Conservation (phyloP, 30 jellyfish, hydroid and myxozoan species). For the Cassiopea andromeda region DNA sequence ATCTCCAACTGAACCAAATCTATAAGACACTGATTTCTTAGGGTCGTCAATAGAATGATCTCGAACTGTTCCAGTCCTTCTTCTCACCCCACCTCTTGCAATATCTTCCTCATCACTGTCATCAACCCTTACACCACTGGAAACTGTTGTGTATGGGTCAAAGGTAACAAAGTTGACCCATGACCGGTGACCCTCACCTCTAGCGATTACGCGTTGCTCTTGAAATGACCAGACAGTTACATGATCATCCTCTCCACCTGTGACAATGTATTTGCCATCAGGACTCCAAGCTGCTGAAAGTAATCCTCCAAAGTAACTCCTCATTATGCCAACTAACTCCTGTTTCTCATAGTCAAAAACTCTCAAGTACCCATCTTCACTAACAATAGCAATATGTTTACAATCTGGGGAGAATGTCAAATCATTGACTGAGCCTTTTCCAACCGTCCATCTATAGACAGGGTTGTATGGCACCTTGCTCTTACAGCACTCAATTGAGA, state of each 20-base stretch:
- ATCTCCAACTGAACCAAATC: constrained; percentile 98
- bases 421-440: constrained; percentile 85
- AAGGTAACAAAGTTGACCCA: constrained; percentile 96
- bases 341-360: constrained; percentile 90
- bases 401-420: constrained; percentile 95
- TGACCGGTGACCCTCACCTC: constrained; percentile 97
- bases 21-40: constrained; percentile 64
- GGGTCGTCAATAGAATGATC: constrained; percentile 49
- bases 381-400: constrained; percentile 84
- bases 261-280: constrained; percentile 90
- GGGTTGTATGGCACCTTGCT: constrained; percentile 82
- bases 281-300: constrained; percentile 98
- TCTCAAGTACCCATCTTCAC: constrained; percentile 93
- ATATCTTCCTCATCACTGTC: constrained; percentile 88
- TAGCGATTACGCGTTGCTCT: constrained; percentile 91
- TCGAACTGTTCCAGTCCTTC: constrained; percentile 36
- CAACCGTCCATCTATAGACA: constrained; percentile 84
- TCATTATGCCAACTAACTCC: constrained; percentile 88
- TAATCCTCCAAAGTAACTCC: constrained; percentile 94
- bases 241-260: constrained; percentile 98
- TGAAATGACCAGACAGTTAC: constrained; percentile 95
- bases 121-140: constrained; percentile 59
- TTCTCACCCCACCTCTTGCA: constrained; percentile 34
- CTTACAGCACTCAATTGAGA: constrained; percentile 70
- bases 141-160: constrained; percentile 91